Evolutionary conservation across 2,888 invertebrate genomes (phyloP), one percentile per base, ranked within the genome.

Genomic region (Drepana falcataria): DNA sequence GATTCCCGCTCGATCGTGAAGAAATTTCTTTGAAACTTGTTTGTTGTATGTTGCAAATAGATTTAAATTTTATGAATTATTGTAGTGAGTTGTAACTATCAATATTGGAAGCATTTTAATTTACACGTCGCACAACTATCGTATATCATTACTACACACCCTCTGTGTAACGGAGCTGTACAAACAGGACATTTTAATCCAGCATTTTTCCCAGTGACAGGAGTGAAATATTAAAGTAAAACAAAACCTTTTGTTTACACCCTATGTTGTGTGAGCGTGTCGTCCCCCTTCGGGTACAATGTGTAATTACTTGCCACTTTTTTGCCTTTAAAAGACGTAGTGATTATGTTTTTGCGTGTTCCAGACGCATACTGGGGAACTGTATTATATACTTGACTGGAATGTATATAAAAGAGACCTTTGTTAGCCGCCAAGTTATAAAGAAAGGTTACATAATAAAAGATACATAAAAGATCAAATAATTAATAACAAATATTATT

Each of bases 151-250:
- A 51, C 34, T 40, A 40, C 37, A 48, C n/a, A 21, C 40, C 51
- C 51, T 34, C 21, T 53, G 51, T 53, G 21, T 53, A 52, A 2
- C 6, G 9, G 5, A 52, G 41, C 44, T 40, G 34, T 41, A 51
- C 49, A 61, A 61, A 63, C 58, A 60, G 74, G 70, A 69, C 79
- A 71, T 81, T 83, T 83, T 83, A 83, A 83, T 83, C 81, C 81
- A 68, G 67, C 59, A 70, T 71, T 70, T 71, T 75, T 79, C 71
- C 65, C 63, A 65, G 53, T 74, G 83, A 82, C 84, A 80, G 78
- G 67, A 78, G 78, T 85, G 85, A 85, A 79, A 85, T 85, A 85
- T 85, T 85, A 85, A 84, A 84, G 81, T 81, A 79, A 81, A 81
- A 81, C 82, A 80, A 74, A 73, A 74, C 74, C 75, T 80, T 75